Percentiles rank a stretch among this genome's conserved stretches.
Evolutionary conservation across 1,140 invertebrate genomes (phyloP).

Genomic region (Micrasema longulum): DNA sequence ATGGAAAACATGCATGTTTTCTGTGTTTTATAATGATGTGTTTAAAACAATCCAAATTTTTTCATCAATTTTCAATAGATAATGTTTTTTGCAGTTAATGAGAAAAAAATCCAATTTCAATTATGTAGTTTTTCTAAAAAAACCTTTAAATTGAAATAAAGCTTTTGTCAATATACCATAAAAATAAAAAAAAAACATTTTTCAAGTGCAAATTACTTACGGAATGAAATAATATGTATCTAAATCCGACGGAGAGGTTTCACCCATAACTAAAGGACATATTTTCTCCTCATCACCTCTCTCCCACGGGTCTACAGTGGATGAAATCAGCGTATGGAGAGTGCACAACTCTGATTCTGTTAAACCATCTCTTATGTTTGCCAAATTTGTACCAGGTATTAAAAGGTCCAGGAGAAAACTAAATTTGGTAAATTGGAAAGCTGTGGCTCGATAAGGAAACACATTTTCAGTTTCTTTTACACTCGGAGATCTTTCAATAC

Average conservation of each 20-base stretch:
- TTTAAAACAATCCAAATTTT: too few relatives aligned
- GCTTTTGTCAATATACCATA: not conserved
- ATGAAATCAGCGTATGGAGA: conserved; percentile 72
- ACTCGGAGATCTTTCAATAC: conserved; percentile 68
- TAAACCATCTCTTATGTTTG: conserved; percentile 64
- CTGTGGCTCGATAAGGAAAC: conserved; percentile 71
- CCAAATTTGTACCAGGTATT: conserved; percentile 65
- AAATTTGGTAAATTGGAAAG: conserved; percentile 71
- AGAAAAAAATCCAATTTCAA: not conserved
- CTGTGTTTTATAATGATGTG: too few relatives aligned
- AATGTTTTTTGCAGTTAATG: too few relatives aligned
- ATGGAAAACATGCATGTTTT: too few relatives aligned
- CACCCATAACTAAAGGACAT: conserved; percentile 58
- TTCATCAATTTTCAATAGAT: too few relatives aligned
- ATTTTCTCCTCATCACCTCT: conserved; percentile 66
- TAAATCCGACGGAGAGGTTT: conserved; percentile 35
- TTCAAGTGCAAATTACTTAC: conserved; percentile 11
- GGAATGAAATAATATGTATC: conserved; percentile 8
- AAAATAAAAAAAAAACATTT: conserved; percentile 2
- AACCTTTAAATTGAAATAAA: not conserved
- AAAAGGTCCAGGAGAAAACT: conserved; percentile 72
- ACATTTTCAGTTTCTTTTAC: conserved; percentile 64
- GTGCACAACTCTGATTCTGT: conserved; percentile 68
- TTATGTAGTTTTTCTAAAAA: not conserved
- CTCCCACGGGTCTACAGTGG: conserved; percentile 67